Base-by-base conservation (phyloP, 2,888 invertebrate genomes). In the Pedicia rivosa region DNA sequence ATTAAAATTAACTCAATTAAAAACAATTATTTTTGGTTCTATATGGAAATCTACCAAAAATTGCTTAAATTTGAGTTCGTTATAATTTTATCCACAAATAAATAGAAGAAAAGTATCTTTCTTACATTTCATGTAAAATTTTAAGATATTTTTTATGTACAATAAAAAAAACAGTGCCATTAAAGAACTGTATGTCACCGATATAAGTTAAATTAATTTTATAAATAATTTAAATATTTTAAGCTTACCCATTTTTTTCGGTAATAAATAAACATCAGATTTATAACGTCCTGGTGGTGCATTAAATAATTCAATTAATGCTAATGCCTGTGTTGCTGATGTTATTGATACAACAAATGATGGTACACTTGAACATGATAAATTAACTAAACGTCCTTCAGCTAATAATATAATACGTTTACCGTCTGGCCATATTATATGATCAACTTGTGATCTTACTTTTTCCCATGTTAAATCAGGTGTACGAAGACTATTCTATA, bases 321-420 rank as follows among this genome's bases (percentile, higher is more conserved):
- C 97, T 43, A 97, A 65, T 8, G 94, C 94, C 67, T 97, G 95
- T 26, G 95, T 95, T 42, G 91, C 88, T 3, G 94, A 90, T 24
- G 97, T 95, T 49, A 97, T 92, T 19, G 95, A 95, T 37, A 95
- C 94, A 46, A 95, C 94, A 65, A 95, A 94, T 16, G 94, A 95
- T 6, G 95, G 94, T 54, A 97, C 75, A 57, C 91, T 92, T 16
- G 94, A 95, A 57, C 95, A 97, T 52, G 92, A 92, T 43, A 90
- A 68, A 68, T 97, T 97, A 35, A 95, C 92, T 35, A 97, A 70
- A 4, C 95, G 75, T 25, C 97, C 97, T 65, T 94, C 94, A 2
- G 94, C 94, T 42, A 94, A 65, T 13, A 94, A 65, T 37, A 94
- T 84, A 47, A 95, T 88, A 42, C 92, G 73, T 62, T 94, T 95